A percentile compares a stretch with the other conserved stretches of the same genome.
Conservation (phyloP, 2,888 invertebrate genomes). For the Hirtodrosophila histrioides region DNA sequence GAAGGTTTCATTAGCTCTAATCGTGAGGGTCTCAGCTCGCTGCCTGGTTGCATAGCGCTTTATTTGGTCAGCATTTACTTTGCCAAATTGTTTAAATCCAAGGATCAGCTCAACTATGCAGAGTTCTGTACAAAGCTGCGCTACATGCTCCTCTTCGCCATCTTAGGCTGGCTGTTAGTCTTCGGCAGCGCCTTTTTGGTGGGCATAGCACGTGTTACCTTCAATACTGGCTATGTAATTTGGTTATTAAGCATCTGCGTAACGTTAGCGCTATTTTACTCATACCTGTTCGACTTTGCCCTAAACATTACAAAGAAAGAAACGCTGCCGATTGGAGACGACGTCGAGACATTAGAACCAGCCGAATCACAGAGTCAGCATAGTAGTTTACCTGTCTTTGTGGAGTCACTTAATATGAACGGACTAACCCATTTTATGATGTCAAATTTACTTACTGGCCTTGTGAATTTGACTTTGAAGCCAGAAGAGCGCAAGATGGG, state of each 20-base stretch:
- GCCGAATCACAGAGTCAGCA: slow-evolving; percentile 51
- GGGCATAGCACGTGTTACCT: slow-evolving; percentile 91
- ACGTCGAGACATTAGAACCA: not conserved
- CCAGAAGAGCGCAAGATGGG: slow-evolving; percentile 86
- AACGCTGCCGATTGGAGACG: slow-evolving; percentile 1
- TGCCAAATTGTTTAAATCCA: slow-evolving; percentile 85
- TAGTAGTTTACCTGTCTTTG: slow-evolving; percentile 82
- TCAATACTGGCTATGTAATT: slow-evolving; percentile 92
- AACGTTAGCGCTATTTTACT: slow-evolving; percentile 88
- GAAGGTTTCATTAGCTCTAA: slow-evolving; percentile 90
- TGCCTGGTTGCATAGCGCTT: slow-evolving; percentile 92
- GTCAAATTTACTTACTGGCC: slow-evolving; percentile 93
- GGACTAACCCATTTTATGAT: slow-evolving; percentile 93
- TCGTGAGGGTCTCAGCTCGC: slow-evolving; percentile 94
- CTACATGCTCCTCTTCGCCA: slow-evolving; percentile 61
- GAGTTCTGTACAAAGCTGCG: slow-evolving; percentile 71
- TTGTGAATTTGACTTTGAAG: slow-evolving; percentile 89
- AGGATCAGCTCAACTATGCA: slow-evolving; percentile 62
- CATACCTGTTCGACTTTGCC: slow-evolving; percentile 84
- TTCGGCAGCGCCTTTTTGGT: slow-evolving; percentile 85
- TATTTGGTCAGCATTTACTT: slow-evolving; percentile 91
- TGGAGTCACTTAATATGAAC: slow-evolving; percentile 91
- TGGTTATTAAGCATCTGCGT: slow-evolving; percentile 90
- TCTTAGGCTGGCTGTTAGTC: slow-evolving; percentile 84
- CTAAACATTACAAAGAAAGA: slow-evolving; percentile 9